These are phyloP conservation scores for Perognathus longimembris DNA, from an alignment of 2,113 vertebrate genomes.

Conservation along the genomic window DNA sequence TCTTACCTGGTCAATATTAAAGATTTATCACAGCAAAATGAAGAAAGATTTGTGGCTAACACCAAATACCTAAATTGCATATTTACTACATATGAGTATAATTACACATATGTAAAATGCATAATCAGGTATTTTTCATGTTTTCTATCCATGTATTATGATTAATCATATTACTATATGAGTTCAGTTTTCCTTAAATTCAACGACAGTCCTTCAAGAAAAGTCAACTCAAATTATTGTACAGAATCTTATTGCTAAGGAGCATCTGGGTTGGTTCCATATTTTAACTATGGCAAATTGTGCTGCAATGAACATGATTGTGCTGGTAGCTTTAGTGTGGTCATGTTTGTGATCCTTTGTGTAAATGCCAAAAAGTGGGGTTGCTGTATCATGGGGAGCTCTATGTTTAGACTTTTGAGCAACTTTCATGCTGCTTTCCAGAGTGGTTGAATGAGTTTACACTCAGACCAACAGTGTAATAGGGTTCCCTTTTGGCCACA, in stretches of 20 bases:
- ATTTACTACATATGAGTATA: background rate
- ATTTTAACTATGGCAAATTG: too few relatives aligned
- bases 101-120: background rate
- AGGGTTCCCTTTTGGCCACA: too few relatives aligned
- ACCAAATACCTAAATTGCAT: background rate
- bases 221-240: background rate
- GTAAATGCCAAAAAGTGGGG: too few relatives aligned
- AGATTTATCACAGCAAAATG: background rate
- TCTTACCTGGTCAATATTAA: background rate
- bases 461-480: too few relatives aligned
- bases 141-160: background rate
- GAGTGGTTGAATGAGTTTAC: too few relatives aligned
- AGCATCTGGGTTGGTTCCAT: too few relatives aligned
- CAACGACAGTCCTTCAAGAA: background rate
- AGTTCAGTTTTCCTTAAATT: background rate
- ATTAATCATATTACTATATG: background rate
- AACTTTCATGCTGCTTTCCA: too few relatives aligned
- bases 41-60: background rate
- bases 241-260: conserved; percentile 9
- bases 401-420: too few relatives aligned
- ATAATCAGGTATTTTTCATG: background rate
- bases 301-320: too few relatives aligned
- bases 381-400: too few relatives aligned
- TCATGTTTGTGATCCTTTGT: too few relatives aligned
- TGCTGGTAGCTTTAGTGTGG: too few relatives aligned